Evolutionary conservation across 2,888 invertebrate species (phyloP).

Genomic region (Junonia oenone): DNA sequence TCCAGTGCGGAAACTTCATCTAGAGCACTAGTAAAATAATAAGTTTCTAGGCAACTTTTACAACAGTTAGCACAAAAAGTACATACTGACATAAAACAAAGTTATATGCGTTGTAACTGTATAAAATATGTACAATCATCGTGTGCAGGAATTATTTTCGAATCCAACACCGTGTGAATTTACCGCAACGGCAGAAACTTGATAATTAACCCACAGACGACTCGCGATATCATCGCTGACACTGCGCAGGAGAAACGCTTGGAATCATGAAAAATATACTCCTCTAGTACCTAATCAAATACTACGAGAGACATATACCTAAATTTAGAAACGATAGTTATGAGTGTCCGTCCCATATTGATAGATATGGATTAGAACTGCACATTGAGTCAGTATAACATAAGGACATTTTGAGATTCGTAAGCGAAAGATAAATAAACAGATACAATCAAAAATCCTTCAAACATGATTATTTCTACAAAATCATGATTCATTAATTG

Average conservation of each 20-base stretch:
- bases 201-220: constrained; percentile 5
- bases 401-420: no score
- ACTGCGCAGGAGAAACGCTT: background rate
- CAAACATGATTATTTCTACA: no score
- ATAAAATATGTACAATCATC: background rate
- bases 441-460: no score
- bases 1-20: no score
- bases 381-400: no score
- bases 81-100: background rate
- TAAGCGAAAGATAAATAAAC: no score
- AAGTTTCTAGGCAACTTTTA: background rate
- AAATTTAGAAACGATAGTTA: no score
- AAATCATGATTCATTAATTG: no score
- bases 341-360: no score
- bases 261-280: background rate
- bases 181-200: constrained; percentile 14
- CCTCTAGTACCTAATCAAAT: background rate
- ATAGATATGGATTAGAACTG: no score
- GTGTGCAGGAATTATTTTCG: background rate
- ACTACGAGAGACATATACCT: no score
- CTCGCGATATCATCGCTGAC: constrained; percentile 1
- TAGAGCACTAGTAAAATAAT: background rate
- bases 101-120: background rate
- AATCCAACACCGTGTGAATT: constrained; percentile 10
- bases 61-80: background rate